Evolutionary conservation across 2,797 vertebrate species (phyloP), one percentile per base, ranked within the genome.

Genomic region (Pseudomugil gertrudae): DNA sequence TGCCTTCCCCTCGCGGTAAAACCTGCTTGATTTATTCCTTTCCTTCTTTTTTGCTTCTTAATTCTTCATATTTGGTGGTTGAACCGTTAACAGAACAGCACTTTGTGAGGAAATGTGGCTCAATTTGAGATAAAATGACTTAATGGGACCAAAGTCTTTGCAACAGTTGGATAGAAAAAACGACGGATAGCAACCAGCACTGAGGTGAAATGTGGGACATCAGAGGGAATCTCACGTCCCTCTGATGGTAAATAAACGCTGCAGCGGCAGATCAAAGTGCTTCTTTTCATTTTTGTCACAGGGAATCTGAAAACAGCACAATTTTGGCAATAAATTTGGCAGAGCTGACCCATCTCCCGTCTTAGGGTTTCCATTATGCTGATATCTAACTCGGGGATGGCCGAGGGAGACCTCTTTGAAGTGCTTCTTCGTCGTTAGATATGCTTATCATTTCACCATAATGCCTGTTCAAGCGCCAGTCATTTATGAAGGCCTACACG

Each of bases 271-370:
- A 72, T 80, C 76, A 74, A 77, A 81, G 71, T 60, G 66, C 71
- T 40, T 69, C 43, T 71, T 53, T 21, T 43, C 45, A 30, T 48
- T 57, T 66, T 68, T 60, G 52, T 32, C 67, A 57, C 21, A 45
- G 19, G 19, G 40, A 45, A 45, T 45, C 40, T 45, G 40, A 45
- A 45, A 79, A 76, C 79, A 60, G 73, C 82, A 81, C 5, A 55
- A 82, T 94, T 88, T 94, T 95, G 94, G 95, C 94, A 95, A 95
- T 77, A 65, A 92, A 92, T 95, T 95, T 95, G 95, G 95, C 95
- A 96, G 93, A 94, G 60, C 86, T 84, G 88, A 93, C 91, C 84
- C 54, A 69, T 80, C 72, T 73, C 77, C 76, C 64, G 69, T 36
- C 8, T 19, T n/a, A 36, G 57, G 61, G 62, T 66, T 57, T 64